phyloP scores from a whole-genome alignment of 2,888 invertebrate genomes.

The Eristalinus aeneus region DNA sequence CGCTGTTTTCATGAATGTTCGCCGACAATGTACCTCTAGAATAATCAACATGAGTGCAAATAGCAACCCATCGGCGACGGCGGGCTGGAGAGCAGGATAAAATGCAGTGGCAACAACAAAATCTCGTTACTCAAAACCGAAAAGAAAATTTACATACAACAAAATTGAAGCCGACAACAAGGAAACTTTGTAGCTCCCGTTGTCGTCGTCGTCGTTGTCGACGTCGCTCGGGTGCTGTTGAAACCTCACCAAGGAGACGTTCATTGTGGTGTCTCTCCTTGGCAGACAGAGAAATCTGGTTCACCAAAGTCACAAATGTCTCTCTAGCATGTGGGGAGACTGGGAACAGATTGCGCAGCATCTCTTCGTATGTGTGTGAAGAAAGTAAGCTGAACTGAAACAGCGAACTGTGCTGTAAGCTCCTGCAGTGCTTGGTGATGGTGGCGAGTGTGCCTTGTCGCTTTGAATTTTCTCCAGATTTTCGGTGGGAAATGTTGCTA shows the following conservation, averaged over 20 bases:
- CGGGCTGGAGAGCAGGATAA: not conserved
- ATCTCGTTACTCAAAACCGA: conserved; percentile 63
- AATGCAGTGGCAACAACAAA: conserved; percentile 15
- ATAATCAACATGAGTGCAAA: conserved; percentile 61
- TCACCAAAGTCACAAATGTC: conserved; percentile 48
- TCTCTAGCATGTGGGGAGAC: conserved; percentile 33
- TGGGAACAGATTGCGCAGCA: not conserved
- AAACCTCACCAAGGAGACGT: not conserved
- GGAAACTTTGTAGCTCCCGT: conserved; percentile 33
- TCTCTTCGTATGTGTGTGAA: conserved; percentile 21
- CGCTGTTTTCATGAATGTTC: conserved; percentile 17
- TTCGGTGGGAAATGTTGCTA: too few relatives aligned
- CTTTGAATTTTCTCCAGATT: not conserved
- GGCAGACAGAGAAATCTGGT: conserved; percentile 60
- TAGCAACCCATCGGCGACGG: conserved; percentile 43
- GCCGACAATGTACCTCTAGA: conserved; percentile 31
- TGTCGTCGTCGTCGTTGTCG: not conserved
- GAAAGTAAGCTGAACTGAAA: conserved; percentile 35
- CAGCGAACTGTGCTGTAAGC: not conserved
- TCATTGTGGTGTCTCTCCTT: conserved; percentile 14
- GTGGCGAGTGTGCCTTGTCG: not conserved
- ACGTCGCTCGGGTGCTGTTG: not conserved
- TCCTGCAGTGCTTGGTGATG: conserved; percentile 10
- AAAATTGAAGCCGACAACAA: conserved; percentile 57
- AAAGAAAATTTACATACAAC: conserved; percentile 62